Evolutionary conservation across 2,888 invertebrate genomes (phyloP), one percentile per base, ranked within the genome.

Genomic region (Teleiodes luculella): DNA sequence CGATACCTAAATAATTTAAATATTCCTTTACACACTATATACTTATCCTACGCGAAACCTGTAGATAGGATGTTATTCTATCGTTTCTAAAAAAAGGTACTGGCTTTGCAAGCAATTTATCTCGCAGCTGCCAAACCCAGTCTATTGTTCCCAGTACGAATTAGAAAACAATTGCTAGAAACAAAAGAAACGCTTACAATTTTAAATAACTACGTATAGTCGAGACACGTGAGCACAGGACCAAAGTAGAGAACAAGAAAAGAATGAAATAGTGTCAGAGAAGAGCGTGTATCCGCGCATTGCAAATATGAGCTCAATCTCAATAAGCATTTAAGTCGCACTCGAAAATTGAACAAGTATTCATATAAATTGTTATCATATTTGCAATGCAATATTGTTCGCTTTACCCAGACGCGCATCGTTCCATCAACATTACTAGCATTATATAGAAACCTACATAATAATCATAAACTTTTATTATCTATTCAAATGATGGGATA

Each of bases 1-100:
- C 13, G 46, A 51, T 33, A 57, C 55, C 35, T 58, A 55, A 46
- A 28, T 20, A 20, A 52, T 39, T 28, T 30, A 37, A 37, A 13
- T 43, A 20, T n/a, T 43, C 8, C 43, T 43, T 43, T n/a, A 28
- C 24, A 43, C 11, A 16, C 39, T 39, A 39, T 18, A 6, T 41
- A 20, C 20, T 43, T 43, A 43, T 13, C 24, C 8, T 43, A 43
- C 43, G n/a, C 11, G 43, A 43, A 13, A 43, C 28, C 24, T 20
- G 28, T 28, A 28, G 43, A 43, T 20, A n/a, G 13, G 28, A 20
- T 4, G 24, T 20, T 5, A 20, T 7, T 28, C n/a, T 8, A 28
- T 24, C 24, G 6, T 4, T 24, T 3, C 13, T 20, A 28, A 20
- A 43, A 37, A n/a, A 10, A 2, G 5, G n/a, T 10, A 24, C 24